phyloP scores from a whole-genome alignment of 2,797 vertebrate genomes.

The Trachurus trachurus region DNA sequence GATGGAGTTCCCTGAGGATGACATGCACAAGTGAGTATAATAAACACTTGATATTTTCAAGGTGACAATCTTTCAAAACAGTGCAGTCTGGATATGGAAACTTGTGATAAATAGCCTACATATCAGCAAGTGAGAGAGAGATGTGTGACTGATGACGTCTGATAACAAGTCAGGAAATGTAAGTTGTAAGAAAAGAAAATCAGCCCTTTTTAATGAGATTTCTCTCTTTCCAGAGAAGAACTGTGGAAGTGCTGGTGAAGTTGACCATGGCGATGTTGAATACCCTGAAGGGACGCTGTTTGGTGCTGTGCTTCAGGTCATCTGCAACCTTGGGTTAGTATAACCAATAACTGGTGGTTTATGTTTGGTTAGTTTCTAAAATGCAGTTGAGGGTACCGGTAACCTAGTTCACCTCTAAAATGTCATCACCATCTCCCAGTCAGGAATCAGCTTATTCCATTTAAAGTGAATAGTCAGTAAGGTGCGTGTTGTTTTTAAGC shows the following conservation, averaged over 20 bases:
- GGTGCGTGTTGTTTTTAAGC: neutral
- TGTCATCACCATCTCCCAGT: too few species aligned
- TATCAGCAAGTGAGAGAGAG: too few species aligned
- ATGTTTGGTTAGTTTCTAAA: neutral
- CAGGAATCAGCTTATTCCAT: too few species aligned
- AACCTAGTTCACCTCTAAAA: too few species aligned
- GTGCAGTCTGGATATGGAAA: too few species aligned
- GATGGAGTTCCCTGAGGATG: slow-evolving; percentile 40
- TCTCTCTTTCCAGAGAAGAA: slow-evolving; percentile 12
- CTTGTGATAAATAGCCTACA: too few species aligned
- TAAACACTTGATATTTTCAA: neutral
- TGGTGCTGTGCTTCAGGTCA: slow-evolving; percentile 15
- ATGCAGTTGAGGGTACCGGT: neutral
- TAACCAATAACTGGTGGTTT: neutral
- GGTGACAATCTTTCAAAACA: too few species aligned
- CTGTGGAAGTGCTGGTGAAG: slow-evolving; percentile 32
- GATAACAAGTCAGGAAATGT: neutral
- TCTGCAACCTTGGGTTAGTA: slow-evolving; percentile 37
- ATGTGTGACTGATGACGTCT: neutral
- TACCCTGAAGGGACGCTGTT: slow-evolving; percentile 12
- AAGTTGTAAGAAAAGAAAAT: neutral
- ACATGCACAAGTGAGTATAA: slow-evolving; percentile 73
- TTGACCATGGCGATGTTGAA: fast-evolving
- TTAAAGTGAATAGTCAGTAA: neutral
- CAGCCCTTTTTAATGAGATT: neutral